phyloP scores from a whole-genome alignment of 2,113 vertebrate genomes.

The Gasterosteus aculeatus region DNA sequence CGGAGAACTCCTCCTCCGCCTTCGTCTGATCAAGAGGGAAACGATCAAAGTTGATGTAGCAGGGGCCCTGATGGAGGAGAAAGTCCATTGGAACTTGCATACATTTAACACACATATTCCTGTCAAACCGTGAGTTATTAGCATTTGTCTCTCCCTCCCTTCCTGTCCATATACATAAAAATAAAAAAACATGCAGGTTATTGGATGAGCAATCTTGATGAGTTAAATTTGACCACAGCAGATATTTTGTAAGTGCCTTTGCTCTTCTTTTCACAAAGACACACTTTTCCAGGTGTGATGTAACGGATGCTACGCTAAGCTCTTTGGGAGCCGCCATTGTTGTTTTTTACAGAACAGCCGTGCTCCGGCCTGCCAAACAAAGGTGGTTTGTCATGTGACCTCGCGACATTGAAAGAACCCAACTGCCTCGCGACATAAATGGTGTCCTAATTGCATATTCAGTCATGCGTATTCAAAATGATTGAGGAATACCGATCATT shows the following conservation, averaged over 20 bases:
- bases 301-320: no score
- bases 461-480: background rate
- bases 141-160: background rate
- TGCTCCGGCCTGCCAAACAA: no score
- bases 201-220: background rate
- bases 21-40: constrained; percentile 75
- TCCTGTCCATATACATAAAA: background rate
- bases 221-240: background rate
- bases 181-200: background rate
- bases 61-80: constrained; percentile 72
- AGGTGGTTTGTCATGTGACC: no score
- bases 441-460: background rate
- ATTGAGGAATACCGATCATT: background rate
- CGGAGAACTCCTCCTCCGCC: constrained; percentile 81
- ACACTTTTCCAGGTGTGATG: no score
- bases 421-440: no score
- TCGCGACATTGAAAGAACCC: no score
- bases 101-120: background rate
- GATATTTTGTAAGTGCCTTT: no score
- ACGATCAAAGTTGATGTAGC: constrained; percentile 84
- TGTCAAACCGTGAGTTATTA: background rate
- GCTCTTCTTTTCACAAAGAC: no score
- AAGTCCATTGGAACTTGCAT: background rate
- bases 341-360: background rate
- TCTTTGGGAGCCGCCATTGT: background rate